Evolutionary conservation across 2,888 invertebrate species (phyloP), one percentile per base, ranked within the genome.

Genomic region (Oscheius sp.): DNA sequence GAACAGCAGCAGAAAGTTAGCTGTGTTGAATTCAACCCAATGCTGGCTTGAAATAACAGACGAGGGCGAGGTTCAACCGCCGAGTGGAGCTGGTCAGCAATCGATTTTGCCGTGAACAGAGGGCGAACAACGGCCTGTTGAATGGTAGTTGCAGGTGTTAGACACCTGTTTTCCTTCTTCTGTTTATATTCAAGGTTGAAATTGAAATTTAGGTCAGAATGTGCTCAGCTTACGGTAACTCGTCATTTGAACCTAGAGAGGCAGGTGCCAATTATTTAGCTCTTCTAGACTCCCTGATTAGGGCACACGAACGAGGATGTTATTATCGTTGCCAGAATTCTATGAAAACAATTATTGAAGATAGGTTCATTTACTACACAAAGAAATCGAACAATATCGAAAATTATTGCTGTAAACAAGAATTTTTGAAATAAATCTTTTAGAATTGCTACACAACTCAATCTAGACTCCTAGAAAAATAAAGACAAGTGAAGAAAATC

Each of bases 51-150:
- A 55, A 55, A 37, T 55, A 55, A 55, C 34, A 34, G 55, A 33
- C 55, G 55, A 55, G 55, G 20, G 20, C 31, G 55, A 55, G 55
- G 34, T 55, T 10, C 34, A 33, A 55, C 34, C n/a, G 55, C 55
- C 15, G 55, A 34, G 55, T 33, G 55, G n/a, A 23, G 53, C 55
- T 33, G 34, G 55, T 55, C 55, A 55, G 55, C 55, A 55, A 55
- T 55, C 55, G 55, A 55, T 55, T 55, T 37, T 55, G 53, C n/a
- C 53, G 6, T 50, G 53, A 53, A 34, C 34, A 55, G 55, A 55
- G 55, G 6, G 55, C 2, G 17, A 55, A 55, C 55, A 55, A 34
- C 55, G 12, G 55, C 37, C 23, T 33, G 33, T 55, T 34, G 37
- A 17, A 33, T 12, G 34, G 48, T 48, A 48, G 27, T 25, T n/a